Base-by-base conservation (phyloP, 2,888 invertebrate genomes). In the Hermaeophaga mercurialis region DNA sequence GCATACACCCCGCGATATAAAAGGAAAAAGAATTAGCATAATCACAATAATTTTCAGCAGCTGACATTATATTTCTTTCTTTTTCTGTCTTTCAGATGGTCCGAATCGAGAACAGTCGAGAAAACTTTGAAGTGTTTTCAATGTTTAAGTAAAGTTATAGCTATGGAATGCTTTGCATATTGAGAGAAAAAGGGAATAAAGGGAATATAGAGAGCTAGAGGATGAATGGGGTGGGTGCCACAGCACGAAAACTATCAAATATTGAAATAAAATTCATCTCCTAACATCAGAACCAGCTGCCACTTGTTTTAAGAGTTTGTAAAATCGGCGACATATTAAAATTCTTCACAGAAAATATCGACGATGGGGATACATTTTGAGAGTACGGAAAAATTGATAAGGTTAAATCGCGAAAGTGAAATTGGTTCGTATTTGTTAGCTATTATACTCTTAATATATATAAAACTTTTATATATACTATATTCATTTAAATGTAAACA, bases 41-140 rank as follows among this genome's bases (percentile, higher is more conserved):
- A 82, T 82, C 81, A 81, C 81, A 81, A 82, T 82, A 81, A 82
- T 82, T 81, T 80, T 79, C 80, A 80, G 79, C 82, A 82, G 81
- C 81, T 82, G 81, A 81, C 82, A 81, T 80, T 80, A 79, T 79
- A 79, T 79, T 80, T 78, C 80, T 78, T 79, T 80, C 80, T 81
- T 80, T 80, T 79, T 64, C 67, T 65, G 57, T 66, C 68, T 66
- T 66, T 62, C 52, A 38, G 57, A 47, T 45, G 41, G 47, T 43
- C 61, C 64, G 61, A 56, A 64, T 66, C 63, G 68, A 59, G 69
- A 66, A 68, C 69, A 73, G 71, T 70, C 71, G 67, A 66, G 71
- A 71, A 76, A 77, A 75, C 69, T 77, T 77, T 73, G 72, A 74
- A 76, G 73, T 76, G 75, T 75, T 77, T 75, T 75, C 75, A 74